Evolutionary conservation across 2,797 vertebrate species (phyloP).

Genomic region (Oreochromis grahami): DNA sequence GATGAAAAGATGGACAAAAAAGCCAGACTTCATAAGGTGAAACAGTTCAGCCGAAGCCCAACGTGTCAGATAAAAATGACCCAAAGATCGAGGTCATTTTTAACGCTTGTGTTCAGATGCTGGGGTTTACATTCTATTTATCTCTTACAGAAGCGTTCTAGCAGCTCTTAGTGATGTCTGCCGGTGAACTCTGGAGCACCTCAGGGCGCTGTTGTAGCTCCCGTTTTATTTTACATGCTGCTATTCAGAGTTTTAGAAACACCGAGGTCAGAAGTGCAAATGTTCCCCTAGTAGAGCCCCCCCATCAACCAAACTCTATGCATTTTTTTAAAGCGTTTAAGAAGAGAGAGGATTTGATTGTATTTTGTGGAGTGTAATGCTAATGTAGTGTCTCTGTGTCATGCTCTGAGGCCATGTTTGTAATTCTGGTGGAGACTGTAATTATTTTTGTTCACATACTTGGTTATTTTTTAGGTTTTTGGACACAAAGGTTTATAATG

Average conservation of each 20-base stretch:
- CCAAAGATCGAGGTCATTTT: neutral
- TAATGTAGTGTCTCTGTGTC: neutral
- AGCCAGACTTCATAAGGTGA: constrained; percentile 3
- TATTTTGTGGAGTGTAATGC: neutral
- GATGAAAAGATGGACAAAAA: constrained; percentile 14
- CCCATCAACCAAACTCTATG: neutral
- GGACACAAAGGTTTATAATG: neutral
- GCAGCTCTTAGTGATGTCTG: neutral
- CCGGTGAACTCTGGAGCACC: neutral
- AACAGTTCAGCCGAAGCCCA: neutral
- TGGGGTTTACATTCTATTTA: neutral
- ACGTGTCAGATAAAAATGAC: neutral
- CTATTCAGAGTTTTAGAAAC: neutral
- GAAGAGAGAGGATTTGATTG: neutral
- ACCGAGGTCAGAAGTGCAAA: neutral
- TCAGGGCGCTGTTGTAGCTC: neutral
- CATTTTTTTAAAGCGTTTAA: neutral
- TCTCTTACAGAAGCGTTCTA: neutral
- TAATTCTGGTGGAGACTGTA: neutral
- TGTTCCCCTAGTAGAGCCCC: neutral
- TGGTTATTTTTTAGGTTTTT: neutral
- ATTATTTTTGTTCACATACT: neutral
- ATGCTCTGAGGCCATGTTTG: neutral
- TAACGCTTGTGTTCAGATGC: neutral
- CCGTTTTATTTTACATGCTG: neutral